Percentiles rank a stretch among this genome's conserved stretches.
These are phyloP conservation scores for Pycnonotus jocosus DNA, from an alignment of 2,113 vertebrate species.

Conservation along the genomic window DNA sequence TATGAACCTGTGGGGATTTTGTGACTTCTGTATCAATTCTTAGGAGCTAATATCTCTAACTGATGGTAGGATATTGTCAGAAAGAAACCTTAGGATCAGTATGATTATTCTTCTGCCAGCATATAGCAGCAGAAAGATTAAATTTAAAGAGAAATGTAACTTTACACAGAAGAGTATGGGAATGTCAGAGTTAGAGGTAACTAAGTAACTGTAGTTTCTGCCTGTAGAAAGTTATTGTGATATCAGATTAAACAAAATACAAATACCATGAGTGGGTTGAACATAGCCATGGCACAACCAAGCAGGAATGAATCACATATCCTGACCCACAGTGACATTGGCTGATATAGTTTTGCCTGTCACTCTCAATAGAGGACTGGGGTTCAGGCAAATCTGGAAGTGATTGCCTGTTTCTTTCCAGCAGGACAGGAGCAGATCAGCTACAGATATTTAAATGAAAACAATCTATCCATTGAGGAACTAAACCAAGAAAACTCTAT, in stretches of 20 bases:
- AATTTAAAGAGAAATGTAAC: not conserved
- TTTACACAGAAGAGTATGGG: not conserved
- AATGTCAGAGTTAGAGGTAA: not conserved
- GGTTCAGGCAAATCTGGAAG: not conserved
- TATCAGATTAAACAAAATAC: not conserved
- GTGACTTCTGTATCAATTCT: not conserved
- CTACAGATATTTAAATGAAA: not conserved
- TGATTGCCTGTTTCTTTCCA: not conserved
- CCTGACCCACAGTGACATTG: accelerated
- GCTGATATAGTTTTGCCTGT: accelerated
- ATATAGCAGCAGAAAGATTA: not conserved
- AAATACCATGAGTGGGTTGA: not conserved
- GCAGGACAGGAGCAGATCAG: not conserved
- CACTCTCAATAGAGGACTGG: not conserved
- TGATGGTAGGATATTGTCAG: not conserved
- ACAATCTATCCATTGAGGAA: not conserved
- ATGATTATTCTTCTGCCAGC: not conserved
- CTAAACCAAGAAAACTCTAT: not conserved
- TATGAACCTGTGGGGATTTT: not conserved
- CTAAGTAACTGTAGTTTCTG: not conserved
- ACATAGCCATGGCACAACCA: not conserved
- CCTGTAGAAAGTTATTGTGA: not conserved
- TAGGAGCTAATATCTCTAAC: not conserved
- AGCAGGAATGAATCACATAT: accelerated
- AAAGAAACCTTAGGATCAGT: not conserved